phyloP scores from a whole-genome alignment of 1,140 invertebrate genomes.

The Polypedilum vanderplanki region DNA sequence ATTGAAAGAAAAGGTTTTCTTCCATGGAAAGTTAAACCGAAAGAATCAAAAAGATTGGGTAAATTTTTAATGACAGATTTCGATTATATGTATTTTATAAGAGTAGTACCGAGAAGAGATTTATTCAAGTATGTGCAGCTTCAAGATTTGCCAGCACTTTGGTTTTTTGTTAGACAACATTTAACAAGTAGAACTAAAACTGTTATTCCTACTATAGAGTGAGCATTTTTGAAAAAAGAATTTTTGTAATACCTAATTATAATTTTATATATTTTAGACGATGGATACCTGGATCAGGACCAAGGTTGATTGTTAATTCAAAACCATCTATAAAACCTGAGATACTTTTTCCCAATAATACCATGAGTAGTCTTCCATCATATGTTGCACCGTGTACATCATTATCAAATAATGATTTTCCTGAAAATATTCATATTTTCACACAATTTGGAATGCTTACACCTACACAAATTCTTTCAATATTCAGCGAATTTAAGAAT shows the following conservation, averaged over 20 bases:
- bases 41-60: conserved; percentile 35
- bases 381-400: conserved; percentile 36
- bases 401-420: conserved; percentile 38
- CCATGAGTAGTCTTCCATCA: conserved; percentile 35
- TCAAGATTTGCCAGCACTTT: conserved; percentile 48
- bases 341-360: conserved; percentile 37
- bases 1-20: conserved; percentile 50
- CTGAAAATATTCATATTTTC: conserved; percentile 54
- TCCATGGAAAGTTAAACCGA: conserved; percentile 43
- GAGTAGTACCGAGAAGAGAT: conserved; percentile 48
- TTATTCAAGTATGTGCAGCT: conserved; percentile 45
- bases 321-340: conserved; percentile 40
- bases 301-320: conserved; percentile 49
- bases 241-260: too few relatives aligned
- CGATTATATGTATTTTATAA: conserved; percentile 49
- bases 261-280: conserved; percentile 42
- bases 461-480: conserved; percentile 49
- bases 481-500: conserved; percentile 47
- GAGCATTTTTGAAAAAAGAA: conserved; percentile 35
- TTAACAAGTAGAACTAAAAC: conserved; percentile 49
- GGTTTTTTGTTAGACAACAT: conserved; percentile 55
- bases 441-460: conserved; percentile 54
- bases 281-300: conserved; percentile 56
- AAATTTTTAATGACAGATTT: conserved; percentile 45
- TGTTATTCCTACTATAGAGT: conserved; percentile 56